Evolutionary conservation across 2,888 invertebrate species (phyloP).

Genomic region (Linnaemya vulpina): DNA sequence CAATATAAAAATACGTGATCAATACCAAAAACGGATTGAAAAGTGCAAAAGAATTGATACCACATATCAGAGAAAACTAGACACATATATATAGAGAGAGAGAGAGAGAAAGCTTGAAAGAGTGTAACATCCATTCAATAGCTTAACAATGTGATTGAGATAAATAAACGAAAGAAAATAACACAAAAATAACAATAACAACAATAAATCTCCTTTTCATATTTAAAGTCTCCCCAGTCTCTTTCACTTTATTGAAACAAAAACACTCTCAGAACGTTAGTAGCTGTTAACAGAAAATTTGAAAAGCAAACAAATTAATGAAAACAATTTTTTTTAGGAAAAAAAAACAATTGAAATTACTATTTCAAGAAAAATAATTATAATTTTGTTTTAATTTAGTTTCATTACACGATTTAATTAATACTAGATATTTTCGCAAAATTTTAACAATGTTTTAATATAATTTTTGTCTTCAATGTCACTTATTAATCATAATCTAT

Average conservation of each 20-base stretch:
- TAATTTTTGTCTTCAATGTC: neutral
- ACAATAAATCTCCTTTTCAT: conserved; percentile 21
- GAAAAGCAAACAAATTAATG: conserved; percentile 61
- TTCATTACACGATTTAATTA: conserved; percentile 19
- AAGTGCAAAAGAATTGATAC: conserved; percentile 69
- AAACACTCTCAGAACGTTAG: conserved; percentile 38
- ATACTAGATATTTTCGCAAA: neutral
- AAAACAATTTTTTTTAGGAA: conserved; percentile 10
- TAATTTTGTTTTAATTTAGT: conserved; percentile 17
- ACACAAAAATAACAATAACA: conserved; percentile 48
- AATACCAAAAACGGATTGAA: conserved; percentile 68
- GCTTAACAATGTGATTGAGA: conserved; percentile 31
- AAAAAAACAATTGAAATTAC: conserved; percentile 53
- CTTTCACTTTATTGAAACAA: conserved; percentile 4
- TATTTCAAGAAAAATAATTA: conserved; percentile 37
- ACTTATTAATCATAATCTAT: neutral
- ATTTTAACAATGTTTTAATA: neutral
- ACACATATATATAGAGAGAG: too few species aligned
- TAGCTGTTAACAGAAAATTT: conserved; percentile 50
- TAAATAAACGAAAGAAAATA: conserved; percentile 26
- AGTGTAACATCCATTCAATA: neutral
- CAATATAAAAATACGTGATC: conserved; percentile 55
- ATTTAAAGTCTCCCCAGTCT: conserved; percentile 10
- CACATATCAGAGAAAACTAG: conserved; percentile 53
- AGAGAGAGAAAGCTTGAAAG: too few species aligned